Base-by-base conservation (phyloP, 1,140 invertebrate genomes). In the Agrypnia vestita region DNA sequence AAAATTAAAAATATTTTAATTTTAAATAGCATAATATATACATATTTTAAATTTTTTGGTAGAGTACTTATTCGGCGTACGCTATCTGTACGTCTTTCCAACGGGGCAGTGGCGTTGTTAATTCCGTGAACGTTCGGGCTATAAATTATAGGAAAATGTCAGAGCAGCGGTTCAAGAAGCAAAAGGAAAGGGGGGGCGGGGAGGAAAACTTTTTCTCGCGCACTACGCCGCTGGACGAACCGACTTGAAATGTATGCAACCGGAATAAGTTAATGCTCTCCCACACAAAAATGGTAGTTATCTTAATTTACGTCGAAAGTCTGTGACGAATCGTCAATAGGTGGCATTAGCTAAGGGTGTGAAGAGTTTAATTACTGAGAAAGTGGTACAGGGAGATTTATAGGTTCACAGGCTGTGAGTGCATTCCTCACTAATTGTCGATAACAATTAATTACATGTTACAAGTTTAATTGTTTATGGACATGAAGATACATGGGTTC, bases 131-230 rank as follows among this genome's bases (percentile, higher is more conserved):
- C 82, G 82, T 83, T 78, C 56, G 44, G 71, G 71, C 55, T n/a
- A 79, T 83, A 83, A 83, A 83, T 83, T 83, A 80, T 80, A 78
- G 79, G 82, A 83, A 83, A 80, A 80, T 80, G 82, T 83, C 79
- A 83, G 82, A 55, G 21, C 72, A 44, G 55, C 6, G 13, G 59
- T 72, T 61, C 47, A 67, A 55, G 56, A 46, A 44, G 67, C 25
- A 43, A 64, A 64, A 64, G 73, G 74, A 75, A 76, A 53, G 51
- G n/a, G 72, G 61, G 69, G 82, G 64, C 44, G 69, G 51, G 49
- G 64, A 75, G 80, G 75, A 82, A 82, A 82, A 78, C 12, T 82
- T 80, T 82, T 82, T 80, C 79, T 80, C 64, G 56, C 69, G 21
- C 25, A 1, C 43, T 17, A 15, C 56, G 56, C 21, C 19, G 25